Evolutionary conservation across 1,140 invertebrate genomes (phyloP).

Genomic region (Papilio aristodemus): DNA sequence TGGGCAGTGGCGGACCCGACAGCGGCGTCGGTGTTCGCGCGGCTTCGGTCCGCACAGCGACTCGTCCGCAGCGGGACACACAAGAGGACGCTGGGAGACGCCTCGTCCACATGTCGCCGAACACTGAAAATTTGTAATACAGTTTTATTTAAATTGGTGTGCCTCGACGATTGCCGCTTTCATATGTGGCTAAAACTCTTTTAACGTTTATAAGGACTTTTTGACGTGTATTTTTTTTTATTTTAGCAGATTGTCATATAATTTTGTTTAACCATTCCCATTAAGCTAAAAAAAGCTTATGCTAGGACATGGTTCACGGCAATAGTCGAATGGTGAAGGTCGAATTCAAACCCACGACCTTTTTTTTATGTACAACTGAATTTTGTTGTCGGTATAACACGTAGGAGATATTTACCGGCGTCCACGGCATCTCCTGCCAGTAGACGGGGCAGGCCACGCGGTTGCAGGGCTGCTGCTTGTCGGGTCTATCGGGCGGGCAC

Average conservation of each 20-base stretch:
- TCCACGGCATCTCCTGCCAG: slow-evolving; percentile 86
- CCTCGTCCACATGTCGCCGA: slow-evolving; percentile 88
- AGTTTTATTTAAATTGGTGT: background rate
- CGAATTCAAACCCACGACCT: no score
- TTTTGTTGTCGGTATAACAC: background rate
- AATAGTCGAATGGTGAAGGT: no score
- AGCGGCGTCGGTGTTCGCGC: slow-evolving; percentile 62
- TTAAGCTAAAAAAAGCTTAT: no score
- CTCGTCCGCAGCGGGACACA: slow-evolving; percentile 82
- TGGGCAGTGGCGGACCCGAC: slow-evolving; percentile 56
- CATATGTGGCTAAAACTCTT: no score
- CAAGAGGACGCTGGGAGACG: slow-evolving; percentile 82
- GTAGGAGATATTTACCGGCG: slow-evolving; percentile 79
- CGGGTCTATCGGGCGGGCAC: slow-evolving; percentile 76
- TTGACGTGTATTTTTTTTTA: no score
- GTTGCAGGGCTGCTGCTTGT: slow-evolving; percentile 81
- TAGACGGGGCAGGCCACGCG: slow-evolving; percentile 82
- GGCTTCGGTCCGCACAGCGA: slow-evolving; percentile 78
- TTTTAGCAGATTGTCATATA: no score
- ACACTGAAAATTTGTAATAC: slow-evolving; percentile 82
- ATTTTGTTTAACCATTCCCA: no score
- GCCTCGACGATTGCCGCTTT: no score
- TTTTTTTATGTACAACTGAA: background rate
- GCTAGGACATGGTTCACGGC: no score
- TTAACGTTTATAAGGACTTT: no score